Evolutionary conservation across 2,888 invertebrate genomes (phyloP).

Genomic region (Xylophagus ater): DNA sequence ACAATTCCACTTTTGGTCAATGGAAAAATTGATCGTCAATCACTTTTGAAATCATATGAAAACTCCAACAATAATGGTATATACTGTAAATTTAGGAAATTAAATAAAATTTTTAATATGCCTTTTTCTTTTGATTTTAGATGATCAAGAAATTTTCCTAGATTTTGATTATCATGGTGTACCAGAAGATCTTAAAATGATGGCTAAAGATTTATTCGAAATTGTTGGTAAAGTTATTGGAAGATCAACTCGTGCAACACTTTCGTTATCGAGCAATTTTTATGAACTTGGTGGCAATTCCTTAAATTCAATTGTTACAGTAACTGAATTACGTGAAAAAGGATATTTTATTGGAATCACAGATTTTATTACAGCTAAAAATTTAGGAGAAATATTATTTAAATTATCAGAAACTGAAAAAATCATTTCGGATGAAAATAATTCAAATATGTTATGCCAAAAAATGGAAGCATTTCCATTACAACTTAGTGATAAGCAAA

Average conservation of each 20-base stretch:
- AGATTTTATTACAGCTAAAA: conserved; percentile 64
- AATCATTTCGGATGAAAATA: conserved; percentile 26
- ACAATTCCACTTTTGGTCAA: conserved; percentile 71
- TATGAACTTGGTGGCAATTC: conserved; percentile 81
- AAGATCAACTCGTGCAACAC: conserved; percentile 48
- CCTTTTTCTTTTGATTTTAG: neutral
- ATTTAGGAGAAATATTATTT: conserved; percentile 56
- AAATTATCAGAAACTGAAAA: conserved; percentile 41
- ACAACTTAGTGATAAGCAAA: conserved; percentile 47
- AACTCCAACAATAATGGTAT: conserved; percentile 57
- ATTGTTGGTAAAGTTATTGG: conserved; percentile 64
- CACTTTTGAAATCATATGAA: conserved; percentile 62
- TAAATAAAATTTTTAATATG: neutral
- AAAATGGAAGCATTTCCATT: conserved; percentile 31
- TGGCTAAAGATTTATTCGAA: conserved; percentile 59
- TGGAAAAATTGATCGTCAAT: conserved; percentile 77
- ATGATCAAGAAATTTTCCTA: conserved; percentile 42
- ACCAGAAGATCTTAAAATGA: conserved; percentile 44
- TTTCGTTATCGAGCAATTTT: conserved; percentile 59
- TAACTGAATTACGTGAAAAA: conserved; percentile 61
- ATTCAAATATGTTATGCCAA: conserved; percentile 30
- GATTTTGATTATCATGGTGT: conserved; percentile 59
- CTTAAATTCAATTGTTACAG: conserved; percentile 72
- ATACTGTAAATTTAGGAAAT: conserved; percentile 15
- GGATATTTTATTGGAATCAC: conserved; percentile 73